Conservation (phyloP, 2,113 vertebrate species). For the Nothobranchius furzeri region DNA sequence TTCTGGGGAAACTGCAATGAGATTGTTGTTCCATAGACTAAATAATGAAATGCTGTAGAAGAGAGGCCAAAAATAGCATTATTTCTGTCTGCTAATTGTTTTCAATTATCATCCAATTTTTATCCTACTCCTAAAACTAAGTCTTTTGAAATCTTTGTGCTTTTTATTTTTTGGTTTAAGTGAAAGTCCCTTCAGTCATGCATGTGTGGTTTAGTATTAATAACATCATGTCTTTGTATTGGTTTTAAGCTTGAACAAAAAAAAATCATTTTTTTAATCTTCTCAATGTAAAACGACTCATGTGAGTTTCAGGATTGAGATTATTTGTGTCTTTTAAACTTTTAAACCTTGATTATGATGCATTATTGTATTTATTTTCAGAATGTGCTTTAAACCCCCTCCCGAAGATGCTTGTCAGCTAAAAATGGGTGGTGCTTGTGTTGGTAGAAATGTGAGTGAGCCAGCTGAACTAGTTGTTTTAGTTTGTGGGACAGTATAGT, state of each 20-base stretch:
- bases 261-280: neutral
- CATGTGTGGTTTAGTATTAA: neutral
- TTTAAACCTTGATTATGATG: neutral
- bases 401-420: conserved; percentile 19
- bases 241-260: neutral
- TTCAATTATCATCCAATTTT: too few species aligned
- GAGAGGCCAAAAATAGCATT: too few species aligned
- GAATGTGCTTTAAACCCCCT: conserved; percentile 61
- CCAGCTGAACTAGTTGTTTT: conserved; percentile 44
- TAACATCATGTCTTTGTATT: neutral
- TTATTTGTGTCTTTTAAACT: too few species aligned
- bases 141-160: too few species aligned
- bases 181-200: neutral
- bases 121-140: too few species aligned
- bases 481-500: conserved; percentile 8
- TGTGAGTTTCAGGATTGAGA: too few species aligned
- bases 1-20: too few species aligned
- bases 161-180: neutral
- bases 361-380: conserved; percentile 31
- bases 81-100: too few species aligned
- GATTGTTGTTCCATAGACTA: too few species aligned
- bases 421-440: conserved; percentile 43
- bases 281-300: neutral
- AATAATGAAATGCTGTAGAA: too few species aligned
- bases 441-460: conserved; percentile 30